phyloP scores from a whole-genome alignment of 2,113 vertebrate species.

The Ploceus nigricollis region DNA sequence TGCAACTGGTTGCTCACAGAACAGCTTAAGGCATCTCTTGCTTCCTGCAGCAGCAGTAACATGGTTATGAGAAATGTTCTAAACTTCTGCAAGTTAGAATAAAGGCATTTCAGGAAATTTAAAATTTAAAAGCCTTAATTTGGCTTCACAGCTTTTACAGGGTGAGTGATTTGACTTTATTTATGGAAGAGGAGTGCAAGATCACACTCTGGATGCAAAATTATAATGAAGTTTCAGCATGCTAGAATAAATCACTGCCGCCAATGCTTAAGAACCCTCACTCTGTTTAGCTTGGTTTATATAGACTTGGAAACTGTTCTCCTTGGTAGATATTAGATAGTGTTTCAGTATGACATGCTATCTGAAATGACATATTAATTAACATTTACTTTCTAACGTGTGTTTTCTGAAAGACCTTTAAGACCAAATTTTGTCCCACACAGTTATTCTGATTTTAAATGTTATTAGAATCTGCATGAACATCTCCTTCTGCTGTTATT shows the following conservation, averaged over 20 bases:
- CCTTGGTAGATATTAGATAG: not conserved
- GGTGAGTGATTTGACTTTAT: not conserved
- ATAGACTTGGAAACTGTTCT: not conserved
- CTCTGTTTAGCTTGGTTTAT: not conserved
- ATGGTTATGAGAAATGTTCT: not conserved
- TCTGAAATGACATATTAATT: conserved; percentile 15
- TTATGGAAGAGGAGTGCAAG: not conserved
- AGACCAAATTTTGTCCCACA: not conserved
- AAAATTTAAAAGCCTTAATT: not conserved
- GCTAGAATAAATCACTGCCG: not conserved
- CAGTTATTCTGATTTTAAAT: conserved; percentile 3
- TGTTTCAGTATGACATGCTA: not conserved
- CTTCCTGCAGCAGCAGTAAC: not conserved
- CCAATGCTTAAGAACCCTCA: not conserved
- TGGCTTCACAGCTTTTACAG: not conserved
- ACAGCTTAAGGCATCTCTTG: not conserved
- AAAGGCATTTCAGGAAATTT: not conserved
- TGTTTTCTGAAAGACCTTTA: conserved; percentile 5
- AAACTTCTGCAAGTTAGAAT: not conserved
- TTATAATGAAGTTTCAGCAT: not conserved
- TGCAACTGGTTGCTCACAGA: accelerated
- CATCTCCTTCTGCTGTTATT: not conserved
- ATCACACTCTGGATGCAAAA: not conserved
- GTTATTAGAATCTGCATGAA: not conserved
- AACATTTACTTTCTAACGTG: not conserved